Evolutionary conservation across 2,888 invertebrate genomes (phyloP).

Genomic region (Parnassius mnemosyne): DNA sequence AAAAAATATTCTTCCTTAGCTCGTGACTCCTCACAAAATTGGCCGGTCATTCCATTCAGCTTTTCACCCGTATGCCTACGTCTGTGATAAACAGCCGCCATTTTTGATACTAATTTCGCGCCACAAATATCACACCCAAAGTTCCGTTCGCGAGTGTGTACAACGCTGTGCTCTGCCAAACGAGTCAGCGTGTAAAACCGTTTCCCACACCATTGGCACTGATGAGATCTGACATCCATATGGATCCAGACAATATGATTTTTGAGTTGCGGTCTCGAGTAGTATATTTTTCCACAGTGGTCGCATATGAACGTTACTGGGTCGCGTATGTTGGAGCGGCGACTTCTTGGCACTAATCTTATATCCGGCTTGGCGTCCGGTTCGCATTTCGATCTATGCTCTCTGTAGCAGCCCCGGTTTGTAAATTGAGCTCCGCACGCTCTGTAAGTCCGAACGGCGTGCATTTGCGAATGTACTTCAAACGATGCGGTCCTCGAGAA

Average conservation of each 20-base stretch:
- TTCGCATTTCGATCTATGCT: conserved; percentile 62
- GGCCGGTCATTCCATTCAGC: conserved; percentile 54
- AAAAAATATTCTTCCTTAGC: too few relatives aligned
- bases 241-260: conserved; percentile 76
- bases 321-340: conserved; percentile 62
- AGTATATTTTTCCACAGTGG: conserved; percentile 62
- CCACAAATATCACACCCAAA: conserved; percentile 78
- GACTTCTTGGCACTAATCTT: conserved; percentile 46
- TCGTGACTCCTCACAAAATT: conserved; percentile 59
- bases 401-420: conserved; percentile 63
- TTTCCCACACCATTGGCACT: conserved; percentile 75
- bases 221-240: conserved; percentile 68
- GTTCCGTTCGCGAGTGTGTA: conserved; percentile 75
- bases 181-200: conserved; percentile 75
- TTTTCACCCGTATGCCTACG: conserved; percentile 71
- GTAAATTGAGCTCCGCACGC: conserved; percentile 61
- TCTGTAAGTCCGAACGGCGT: conserved; percentile 62
- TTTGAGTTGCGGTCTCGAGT: conserved; percentile 61
- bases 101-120: conserved; percentile 65
- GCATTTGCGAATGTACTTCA: conserved; percentile 64
- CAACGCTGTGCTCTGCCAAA: conserved; percentile 73
- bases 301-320: conserved; percentile 66
- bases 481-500: conserved; percentile 55
- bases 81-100: conserved; percentile 71
- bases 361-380: conserved; percentile 61